Evolutionary conservation across 2,888 invertebrate species (phyloP), one percentile per base, ranked within the genome.

Genomic region (Peribatodes rhomboidaria): DNA sequence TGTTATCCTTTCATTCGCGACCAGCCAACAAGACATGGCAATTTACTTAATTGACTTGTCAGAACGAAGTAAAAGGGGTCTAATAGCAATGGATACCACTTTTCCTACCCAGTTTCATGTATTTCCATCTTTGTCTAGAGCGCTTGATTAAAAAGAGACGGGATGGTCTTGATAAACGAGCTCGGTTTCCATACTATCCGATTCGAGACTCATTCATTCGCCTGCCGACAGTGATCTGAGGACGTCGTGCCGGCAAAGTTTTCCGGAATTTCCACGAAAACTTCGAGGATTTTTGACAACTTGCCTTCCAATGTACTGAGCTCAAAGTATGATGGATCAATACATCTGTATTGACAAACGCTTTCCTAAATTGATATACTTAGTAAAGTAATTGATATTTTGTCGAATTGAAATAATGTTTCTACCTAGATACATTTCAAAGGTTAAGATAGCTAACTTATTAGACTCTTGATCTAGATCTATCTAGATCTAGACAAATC

Each of bases 191-290:
- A 63, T 77, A 70, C 78, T 79, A 78, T 66, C 61, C 65, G 61
- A 71, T 69, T 66, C 65, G 66, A 62, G 67, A 70, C 68, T 75
- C 78, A 77, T 79, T 85, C 85, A 82, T 76, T 83, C 83, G 76
- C 74, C 73, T 73, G 78, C 74, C 83, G 79, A 75, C 75, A 69
- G 78, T 73, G 74, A 78, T 71, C 76, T 71, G 70, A 71, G 77
- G 77, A 64, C 74, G 79, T 70, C 75, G 81, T 71, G 73, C 74
- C 56, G 66, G 44, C 46, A 61, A 67, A 79, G 61, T 73, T 78
- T 76, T 69, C 71, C 61, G 68, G 71, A 78, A 76, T 77, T 79
- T 78, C 74, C 75, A 68, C 71, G 68, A 66, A 76, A 84, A 83
- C 80, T 82, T 81, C 70, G 73, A 62, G 70, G 74, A 74, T 68